These are phyloP conservation scores for Aphelocoma coerulescens DNA, from an alignment of 2,113 vertebrate species.

Conservation along the genomic window DNA sequence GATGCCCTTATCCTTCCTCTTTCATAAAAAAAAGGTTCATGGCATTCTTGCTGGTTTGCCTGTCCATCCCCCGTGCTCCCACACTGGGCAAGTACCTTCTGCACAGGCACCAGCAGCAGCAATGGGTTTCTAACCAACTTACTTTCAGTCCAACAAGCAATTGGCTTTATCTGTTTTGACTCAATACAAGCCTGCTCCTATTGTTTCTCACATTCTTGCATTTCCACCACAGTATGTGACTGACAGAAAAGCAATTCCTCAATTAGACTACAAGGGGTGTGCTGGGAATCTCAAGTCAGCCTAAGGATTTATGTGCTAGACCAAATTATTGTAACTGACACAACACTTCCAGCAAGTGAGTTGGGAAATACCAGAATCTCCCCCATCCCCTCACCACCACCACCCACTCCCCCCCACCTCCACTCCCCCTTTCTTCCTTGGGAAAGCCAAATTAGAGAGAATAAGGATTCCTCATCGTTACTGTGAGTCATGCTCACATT, in stretches of 20 bases:
- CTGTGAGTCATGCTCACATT: conserved; percentile 49
- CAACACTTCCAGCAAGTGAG: conserved; percentile 47
- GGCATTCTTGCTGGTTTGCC: background rate
- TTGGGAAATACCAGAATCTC: conserved; percentile 49
- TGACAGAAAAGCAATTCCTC: conserved; percentile 28
- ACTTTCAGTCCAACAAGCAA: conserved; percentile 7
- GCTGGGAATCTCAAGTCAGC: conserved; percentile 10
- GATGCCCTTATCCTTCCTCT: background rate
- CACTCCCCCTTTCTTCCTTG: background rate
- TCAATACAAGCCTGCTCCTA: background rate
- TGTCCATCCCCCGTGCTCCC: background rate
- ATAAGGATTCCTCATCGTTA: background rate
- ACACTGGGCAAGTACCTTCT: background rate
- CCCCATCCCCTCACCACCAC: background rate
- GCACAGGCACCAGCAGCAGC: background rate
- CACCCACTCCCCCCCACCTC: background rate
- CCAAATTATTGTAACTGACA: conserved; percentile 36
- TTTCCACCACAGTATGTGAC: conserved; percentile 13
- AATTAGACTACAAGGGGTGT: conserved; percentile 24
- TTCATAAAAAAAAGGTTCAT: background rate
- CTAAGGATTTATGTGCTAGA: conserved; percentile 29
- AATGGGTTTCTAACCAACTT: background rate
- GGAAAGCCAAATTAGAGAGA: conserved; percentile 22
- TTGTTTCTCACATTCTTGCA: conserved; percentile 57
- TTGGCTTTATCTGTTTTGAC: conserved; percentile 44